Evolutionary conservation across 1,140 invertebrate genomes (phyloP).

Genomic region (Pollicipes pollicipes): DNA sequence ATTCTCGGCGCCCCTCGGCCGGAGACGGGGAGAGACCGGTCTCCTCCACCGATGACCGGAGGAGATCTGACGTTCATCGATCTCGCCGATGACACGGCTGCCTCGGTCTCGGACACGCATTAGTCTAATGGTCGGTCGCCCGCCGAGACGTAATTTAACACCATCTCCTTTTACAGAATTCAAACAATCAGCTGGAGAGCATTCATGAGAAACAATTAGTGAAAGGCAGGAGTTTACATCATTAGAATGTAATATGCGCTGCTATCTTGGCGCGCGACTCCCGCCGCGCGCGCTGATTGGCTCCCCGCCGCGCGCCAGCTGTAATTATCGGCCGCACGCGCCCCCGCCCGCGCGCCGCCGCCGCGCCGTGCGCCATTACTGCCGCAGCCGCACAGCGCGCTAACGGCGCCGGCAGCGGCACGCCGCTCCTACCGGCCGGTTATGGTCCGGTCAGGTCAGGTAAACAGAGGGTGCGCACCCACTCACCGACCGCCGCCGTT

Average conservation of each 20-base stretch:
- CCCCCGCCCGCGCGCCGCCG: no score
- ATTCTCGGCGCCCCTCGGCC: no score
- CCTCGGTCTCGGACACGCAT: not conserved
- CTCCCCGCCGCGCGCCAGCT: not conserved
- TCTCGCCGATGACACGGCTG: not conserved
- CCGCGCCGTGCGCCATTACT: not conserved
- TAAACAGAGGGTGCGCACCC: no score
- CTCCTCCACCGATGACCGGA: no score
- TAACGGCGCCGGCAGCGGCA: not conserved
- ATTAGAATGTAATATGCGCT: conserved; percentile 2
- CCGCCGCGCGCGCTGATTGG: not conserved
- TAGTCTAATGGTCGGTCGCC: not conserved
- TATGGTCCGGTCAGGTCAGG: no score
- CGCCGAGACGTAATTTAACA: not conserved
- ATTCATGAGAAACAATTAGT: conserved; percentile 2
- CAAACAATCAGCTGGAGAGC: not conserved
- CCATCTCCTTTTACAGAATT: not conserved
- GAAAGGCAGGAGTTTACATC: conserved; percentile 1
- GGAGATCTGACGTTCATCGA: not conserved
- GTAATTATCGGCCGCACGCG: not conserved
- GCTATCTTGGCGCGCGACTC: not conserved
- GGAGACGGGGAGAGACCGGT: no score
- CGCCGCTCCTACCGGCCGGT: no score
- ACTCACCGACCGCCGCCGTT: no score
- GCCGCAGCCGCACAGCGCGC: no score